These are phyloP conservation scores for Nasonovia ribisnigri DNA, from an alignment of 2,888 invertebrate species.

Conservation along the genomic window DNA sequence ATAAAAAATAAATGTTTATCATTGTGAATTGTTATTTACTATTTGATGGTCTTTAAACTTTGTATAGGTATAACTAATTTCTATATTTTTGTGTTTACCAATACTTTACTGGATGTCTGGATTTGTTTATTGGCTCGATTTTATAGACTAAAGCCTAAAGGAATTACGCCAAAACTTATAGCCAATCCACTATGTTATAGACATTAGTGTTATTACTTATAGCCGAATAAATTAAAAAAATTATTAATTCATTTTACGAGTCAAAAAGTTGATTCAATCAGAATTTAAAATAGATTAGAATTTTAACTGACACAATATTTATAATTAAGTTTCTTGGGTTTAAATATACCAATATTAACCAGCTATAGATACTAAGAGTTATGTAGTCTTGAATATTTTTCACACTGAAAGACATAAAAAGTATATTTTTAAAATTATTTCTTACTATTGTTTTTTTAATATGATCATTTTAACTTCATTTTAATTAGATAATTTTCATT, in stretches of 20 bases:
- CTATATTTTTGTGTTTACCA: conserved; percentile 24
- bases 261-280: not conserved
- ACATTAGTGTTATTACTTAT: not conserved
- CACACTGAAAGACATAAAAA: not conserved
- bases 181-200: not conserved
- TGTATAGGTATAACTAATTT: not conserved
- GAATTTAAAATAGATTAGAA: not conserved
- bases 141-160: conserved; percentile 20
- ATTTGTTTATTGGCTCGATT: conserved; percentile 43
- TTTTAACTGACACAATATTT: not conserved
- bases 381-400: not conserved
- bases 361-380: not conserved
- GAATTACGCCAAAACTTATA: conserved; percentile 12
- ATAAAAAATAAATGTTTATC: conserved; percentile 36
- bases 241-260: not conserved
- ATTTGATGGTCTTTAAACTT: not conserved
- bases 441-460: too few relatives aligned
- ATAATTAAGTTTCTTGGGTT: not conserved
- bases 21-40: conserved; percentile 10
- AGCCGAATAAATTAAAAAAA: not conserved
- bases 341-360: not conserved
- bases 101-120: not conserved
- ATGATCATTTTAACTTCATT: too few relatives aligned
- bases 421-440: not conserved
- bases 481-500: too few relatives aligned